Evolutionary conservation across 2,888 invertebrate species (phyloP), one percentile per base, ranked within the genome.

Genomic region (Craniophora ligustri): DNA sequence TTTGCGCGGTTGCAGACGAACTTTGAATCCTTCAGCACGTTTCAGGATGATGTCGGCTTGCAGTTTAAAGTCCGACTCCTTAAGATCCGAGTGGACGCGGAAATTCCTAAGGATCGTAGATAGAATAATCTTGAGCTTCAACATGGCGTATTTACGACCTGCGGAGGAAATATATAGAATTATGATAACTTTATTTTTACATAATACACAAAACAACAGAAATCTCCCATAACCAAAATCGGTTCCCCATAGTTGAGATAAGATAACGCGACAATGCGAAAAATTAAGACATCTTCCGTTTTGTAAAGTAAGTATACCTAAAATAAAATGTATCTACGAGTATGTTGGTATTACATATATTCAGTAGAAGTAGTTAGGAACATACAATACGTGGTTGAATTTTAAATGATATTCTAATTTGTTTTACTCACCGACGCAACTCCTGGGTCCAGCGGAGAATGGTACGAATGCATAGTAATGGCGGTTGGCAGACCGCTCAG

Each of bases 401-500:
- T 23, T n/a, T 42, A 8, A 26, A 15, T 4, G 5, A 1, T 32
- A 34, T 28, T 18, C 10, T 28, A 38, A n/a, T 5, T 35, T 7
- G 6, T 8, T 50, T 36, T 40, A 87, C 95, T 92, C 76, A 96
- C 96, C 96, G 59, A 96, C 96, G 82, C 96, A 96, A 89, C 96
- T 96, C 75, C 97, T 95, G 4, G 97, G 97, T 30, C 97, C 97
- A 58, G 97, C 97, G 42, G 97, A 97, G 94, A 97, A 97, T 8
- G 97, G 97, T 45, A 97, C 95, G 77, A 95, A 97, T 3, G 96
- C 95, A 82, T 97, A 97, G 79, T 96, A 97, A 79, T 97, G 97
- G 57, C 98, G 95, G 72, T 95, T 95, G 40, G 96, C 95, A 59
- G 95, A 96, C 67, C 94, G 95, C 79, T 98, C 97, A 0, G 97